Conservation (phyloP, 2,797 vertebrate genomes). For the Schizopygopsis malacanthus region DNA sequence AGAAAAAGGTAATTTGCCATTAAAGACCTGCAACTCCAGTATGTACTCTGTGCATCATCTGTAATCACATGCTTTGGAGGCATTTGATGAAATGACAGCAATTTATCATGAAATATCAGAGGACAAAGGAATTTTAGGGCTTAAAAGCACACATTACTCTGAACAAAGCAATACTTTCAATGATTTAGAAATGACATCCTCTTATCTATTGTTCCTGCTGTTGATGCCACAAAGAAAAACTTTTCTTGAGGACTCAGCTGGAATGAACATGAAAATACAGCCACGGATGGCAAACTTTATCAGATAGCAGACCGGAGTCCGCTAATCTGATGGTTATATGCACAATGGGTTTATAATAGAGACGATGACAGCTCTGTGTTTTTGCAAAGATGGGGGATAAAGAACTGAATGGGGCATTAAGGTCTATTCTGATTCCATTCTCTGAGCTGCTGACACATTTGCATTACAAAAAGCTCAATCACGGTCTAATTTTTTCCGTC, state of each 20-base stretch:
- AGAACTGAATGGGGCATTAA: slow-evolving; percentile 56
- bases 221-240: slow-evolving; percentile 38
- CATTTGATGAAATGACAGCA: slow-evolving; percentile 32
- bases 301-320: slow-evolving; percentile 51
- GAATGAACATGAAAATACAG: slow-evolving; percentile 47
- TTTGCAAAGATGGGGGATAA: slow-evolving; percentile 59
- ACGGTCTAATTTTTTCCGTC: slow-evolving; percentile 62
- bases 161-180: slow-evolving; percentile 28
- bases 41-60: not conserved
- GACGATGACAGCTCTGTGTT: slow-evolving; percentile 61
- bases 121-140: slow-evolving; percentile 9
- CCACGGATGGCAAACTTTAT: slow-evolving; percentile 46
- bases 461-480: slow-evolving; percentile 67
- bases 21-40: not conserved
- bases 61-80: slow-evolving; percentile 6
- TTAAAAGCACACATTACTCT: slow-evolving; percentile 10
- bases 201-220: slow-evolving; percentile 16
- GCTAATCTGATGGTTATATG: slow-evolving; percentile 55
- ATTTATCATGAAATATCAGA: slow-evolving; percentile 29
- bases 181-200: not conserved
- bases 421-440: slow-evolving; percentile 59
- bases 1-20: not conserved
- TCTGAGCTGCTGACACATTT: slow-evolving; percentile 55
- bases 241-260: slow-evolving; percentile 27
- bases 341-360: slow-evolving; percentile 59